Conservation (phyloP, 2,113 vertebrate species). For the Antennarius striatus region DNA sequence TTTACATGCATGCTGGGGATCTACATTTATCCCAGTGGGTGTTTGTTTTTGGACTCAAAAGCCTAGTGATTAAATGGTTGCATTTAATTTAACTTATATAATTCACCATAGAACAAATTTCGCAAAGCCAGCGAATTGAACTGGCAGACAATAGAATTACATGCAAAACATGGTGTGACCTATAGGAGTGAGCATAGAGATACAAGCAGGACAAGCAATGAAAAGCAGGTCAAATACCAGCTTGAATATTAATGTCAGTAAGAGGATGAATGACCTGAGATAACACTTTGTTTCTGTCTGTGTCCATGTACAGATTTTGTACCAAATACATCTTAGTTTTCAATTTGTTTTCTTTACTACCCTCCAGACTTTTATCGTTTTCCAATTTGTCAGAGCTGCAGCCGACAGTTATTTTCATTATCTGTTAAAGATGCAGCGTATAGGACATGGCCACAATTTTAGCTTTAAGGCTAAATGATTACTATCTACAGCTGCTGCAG, state of each 20-base stretch:
- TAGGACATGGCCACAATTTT: too few relatives aligned
- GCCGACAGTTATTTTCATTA: too few relatives aligned
- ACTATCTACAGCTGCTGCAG: too few relatives aligned
- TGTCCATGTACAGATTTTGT: not conserved
- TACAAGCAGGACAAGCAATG: slow-evolving; percentile 4
- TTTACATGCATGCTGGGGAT: not conserved
- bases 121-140: slow-evolving; percentile 8
- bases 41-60: slow-evolving; percentile 13
- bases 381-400: too few relatives aligned
- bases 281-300: not conserved
- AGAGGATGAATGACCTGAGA: not conserved
- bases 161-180: slow-evolving; percentile 29
- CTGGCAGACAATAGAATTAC: slow-evolving; percentile 9
- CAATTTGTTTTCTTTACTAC: too few relatives aligned
- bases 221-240: slow-evolving; percentile 6
- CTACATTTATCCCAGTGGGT: not conserved
- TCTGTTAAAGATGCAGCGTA: too few relatives aligned
- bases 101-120: slow-evolving; percentile 18
- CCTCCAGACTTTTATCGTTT: too few relatives aligned
- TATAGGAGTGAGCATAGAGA: slow-evolving; percentile 2
- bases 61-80: slow-evolving; percentile 27
- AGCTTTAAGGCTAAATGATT: too few relatives aligned
- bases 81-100: not conserved
- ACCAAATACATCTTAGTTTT: too few relatives aligned
- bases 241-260: slow-evolving; percentile 23